phyloP scores from a whole-genome alignment of 2,888 invertebrate genomes.

The Leptinotarsa tumamoca region DNA sequence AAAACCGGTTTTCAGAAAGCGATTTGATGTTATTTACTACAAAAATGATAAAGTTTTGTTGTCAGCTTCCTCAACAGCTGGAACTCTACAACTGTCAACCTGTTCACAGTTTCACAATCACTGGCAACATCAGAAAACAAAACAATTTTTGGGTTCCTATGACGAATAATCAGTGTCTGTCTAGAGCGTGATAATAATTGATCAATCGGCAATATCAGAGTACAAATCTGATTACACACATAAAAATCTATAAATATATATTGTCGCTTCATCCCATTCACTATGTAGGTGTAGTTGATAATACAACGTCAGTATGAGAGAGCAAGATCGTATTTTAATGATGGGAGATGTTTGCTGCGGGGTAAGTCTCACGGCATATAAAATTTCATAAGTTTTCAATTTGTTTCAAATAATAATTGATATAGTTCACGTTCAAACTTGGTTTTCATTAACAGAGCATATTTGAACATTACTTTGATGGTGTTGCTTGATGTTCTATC shows the following conservation, averaged over 20 bases:
- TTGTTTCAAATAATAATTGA: not conserved
- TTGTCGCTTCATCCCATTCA: not conserved
- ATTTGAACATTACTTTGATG: too few relatives aligned
- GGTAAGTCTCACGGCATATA: not conserved
- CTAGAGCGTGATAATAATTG: not conserved
- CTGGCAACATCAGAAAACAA: not conserved
- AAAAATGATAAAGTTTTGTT: too few relatives aligned
- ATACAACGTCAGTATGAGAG: slow-evolving; percentile 7
- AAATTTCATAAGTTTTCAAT: not conserved
- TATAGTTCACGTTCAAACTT: too few relatives aligned
- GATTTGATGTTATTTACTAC: too few relatives aligned
- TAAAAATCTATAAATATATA: slow-evolving; percentile 1
- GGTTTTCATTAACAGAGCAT: too few relatives aligned
- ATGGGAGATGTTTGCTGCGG: slow-evolving; percentile 3
- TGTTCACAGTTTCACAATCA: not conserved
- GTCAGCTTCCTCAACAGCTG: too few relatives aligned
- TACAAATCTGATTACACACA: slow-evolving; percentile 4
- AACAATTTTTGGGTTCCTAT: not conserved
- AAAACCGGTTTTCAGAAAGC: too few relatives aligned
- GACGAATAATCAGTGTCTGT: not conserved
- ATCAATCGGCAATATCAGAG: not conserved
- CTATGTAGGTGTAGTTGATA: not conserved
- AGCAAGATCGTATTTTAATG: not conserved
- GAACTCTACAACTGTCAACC: not conserved
- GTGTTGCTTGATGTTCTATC: too few relatives aligned